A percentile compares a stretch with the other conserved stretches of the same genome.
Conservation (phyloP, 2,113 vertebrate genomes). For the Periophthalmus modestus region DNA sequence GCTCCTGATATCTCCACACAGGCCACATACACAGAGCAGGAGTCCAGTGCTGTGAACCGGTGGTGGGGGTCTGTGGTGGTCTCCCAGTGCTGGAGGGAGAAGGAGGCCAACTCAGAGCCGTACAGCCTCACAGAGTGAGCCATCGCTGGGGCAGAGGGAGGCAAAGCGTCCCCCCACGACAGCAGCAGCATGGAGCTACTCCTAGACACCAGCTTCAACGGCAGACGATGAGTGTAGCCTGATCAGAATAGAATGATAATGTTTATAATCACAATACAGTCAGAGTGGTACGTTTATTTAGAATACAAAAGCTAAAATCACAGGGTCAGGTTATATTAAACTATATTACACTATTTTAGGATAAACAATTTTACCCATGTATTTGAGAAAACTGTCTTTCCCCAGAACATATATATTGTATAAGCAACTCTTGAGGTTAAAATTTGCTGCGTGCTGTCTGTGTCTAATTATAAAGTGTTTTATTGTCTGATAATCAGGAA, state of each 20-base stretch:
- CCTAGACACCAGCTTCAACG: constrained; percentile 52
- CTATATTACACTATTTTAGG: too few species aligned
- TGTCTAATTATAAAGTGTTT: too few species aligned
- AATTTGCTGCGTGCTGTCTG: too few species aligned
- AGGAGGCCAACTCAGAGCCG: constrained; percentile 26
- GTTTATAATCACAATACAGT: background rate
- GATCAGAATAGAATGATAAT: background rate
- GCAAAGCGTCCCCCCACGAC: constrained; percentile 47
- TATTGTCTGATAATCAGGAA: too few species aligned
- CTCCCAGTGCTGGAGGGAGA: background rate
- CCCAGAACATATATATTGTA: too few species aligned
- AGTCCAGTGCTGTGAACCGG: constrained; percentile 52
- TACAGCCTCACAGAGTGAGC: constrained; percentile 45
- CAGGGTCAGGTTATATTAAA: too few species aligned
- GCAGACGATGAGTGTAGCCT: constrained; percentile 58
- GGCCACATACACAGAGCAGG: constrained; percentile 60
- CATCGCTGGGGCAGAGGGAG: background rate
- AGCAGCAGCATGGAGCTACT: constrained; percentile 46
- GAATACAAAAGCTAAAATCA: too few species aligned
- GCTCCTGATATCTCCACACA: constrained; percentile 54
- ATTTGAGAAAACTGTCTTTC: too few species aligned
- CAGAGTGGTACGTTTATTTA: too few species aligned
- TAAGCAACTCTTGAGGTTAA: too few species aligned
- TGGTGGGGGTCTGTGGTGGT: constrained; percentile 24
- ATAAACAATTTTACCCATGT: too few species aligned